Conservation (phyloP, 2,888 invertebrate species). For the Calliopum simillimum region DNA sequence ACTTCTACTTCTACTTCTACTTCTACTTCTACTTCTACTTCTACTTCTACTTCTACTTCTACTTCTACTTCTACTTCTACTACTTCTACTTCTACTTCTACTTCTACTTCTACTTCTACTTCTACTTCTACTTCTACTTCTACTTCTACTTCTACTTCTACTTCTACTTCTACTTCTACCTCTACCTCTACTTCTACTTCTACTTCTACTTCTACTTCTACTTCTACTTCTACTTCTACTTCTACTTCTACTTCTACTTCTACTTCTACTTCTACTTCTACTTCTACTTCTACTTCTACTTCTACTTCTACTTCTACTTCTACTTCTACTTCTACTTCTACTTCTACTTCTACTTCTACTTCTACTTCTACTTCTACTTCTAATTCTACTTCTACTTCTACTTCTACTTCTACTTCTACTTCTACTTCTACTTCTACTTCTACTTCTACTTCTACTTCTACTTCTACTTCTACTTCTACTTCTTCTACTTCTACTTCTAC, state of each 20-base stretch:
- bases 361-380: conserved; percentile 29
- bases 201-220: conserved; percentile 35
- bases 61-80: conserved; percentile 29
- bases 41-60: conserved; percentile 29
- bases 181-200: no score
- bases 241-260: conserved; percentile 35
- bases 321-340: conserved; percentile 29
- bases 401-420: conserved; percentile 8
- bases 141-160: no score
- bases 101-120: conserved; percentile 35
- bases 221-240: conserved; percentile 33
- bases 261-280: conserved; percentile 34
- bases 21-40: conserved; percentile 29
- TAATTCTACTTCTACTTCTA: conserved; percentile 29
- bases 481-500: no score
- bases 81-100: conserved; percentile 35
- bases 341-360: conserved; percentile 26
- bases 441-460: no score
- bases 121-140: conserved; percentile 35
- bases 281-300: conserved; percentile 26
- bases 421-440: background rate
- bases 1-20: conserved; percentile 26
- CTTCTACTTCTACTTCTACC: no score
- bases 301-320: conserved; percentile 29
- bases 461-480: no score